These are phyloP conservation scores for Ephydatia muelleri DNA, from an alignment of 37 sponge, comb jelly and placozoan genomes.

Conservation along the genomic window DNA sequence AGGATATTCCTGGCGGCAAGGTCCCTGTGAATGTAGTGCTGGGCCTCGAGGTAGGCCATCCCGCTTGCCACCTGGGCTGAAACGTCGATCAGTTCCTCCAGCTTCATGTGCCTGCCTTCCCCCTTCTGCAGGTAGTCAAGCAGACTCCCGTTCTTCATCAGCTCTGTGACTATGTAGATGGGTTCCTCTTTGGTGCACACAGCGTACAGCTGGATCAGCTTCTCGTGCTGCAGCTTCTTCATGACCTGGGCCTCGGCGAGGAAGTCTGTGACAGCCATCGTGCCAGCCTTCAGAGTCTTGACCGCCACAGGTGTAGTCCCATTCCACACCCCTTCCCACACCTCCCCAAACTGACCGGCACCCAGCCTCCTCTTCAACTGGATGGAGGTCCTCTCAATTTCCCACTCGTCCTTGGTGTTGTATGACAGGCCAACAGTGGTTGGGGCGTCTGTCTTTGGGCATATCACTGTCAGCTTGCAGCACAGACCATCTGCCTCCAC, in stretches of 20 bases:
- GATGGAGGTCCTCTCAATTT: slow-evolving; percentile 81
- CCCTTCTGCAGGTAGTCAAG: slow-evolving; percentile 83
- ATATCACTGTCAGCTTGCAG: slow-evolving; percentile 72
- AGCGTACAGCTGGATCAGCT: slow-evolving; percentile 88
- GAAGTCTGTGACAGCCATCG: slow-evolving; percentile 81
- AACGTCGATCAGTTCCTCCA: slow-evolving; percentile 60
- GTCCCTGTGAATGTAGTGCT: slow-evolving; percentile 86
- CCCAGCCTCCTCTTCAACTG: slow-evolving; percentile 63
- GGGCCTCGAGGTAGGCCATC: slow-evolving; percentile 84
- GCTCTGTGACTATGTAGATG: slow-evolving; percentile 86
- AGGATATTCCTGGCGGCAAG: slow-evolving; percentile 84
- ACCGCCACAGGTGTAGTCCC: slow-evolving; percentile 80
- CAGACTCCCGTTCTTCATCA: slow-evolving; percentile 85
- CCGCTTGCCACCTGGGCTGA: slow-evolving; percentile 75
- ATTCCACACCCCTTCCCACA: slow-evolving; percentile 90
- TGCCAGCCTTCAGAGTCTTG: slow-evolving; percentile 84
- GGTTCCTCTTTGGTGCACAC: slow-evolving; percentile 84
- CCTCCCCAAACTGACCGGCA: slow-evolving; percentile 84
- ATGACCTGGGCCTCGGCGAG: slow-evolving; percentile 87
- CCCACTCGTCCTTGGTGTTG: slow-evolving; percentile 93
- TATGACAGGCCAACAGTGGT: slow-evolving; percentile 78
- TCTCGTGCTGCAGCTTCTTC: slow-evolving; percentile 87
- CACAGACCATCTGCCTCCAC: slow-evolving; percentile 81
- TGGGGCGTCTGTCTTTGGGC: slow-evolving; percentile 76
- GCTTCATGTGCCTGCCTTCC: slow-evolving; percentile 58